Evolutionary conservation across 2,113 vertebrate species (phyloP).

Genomic region (Elephas maximus): DNA sequence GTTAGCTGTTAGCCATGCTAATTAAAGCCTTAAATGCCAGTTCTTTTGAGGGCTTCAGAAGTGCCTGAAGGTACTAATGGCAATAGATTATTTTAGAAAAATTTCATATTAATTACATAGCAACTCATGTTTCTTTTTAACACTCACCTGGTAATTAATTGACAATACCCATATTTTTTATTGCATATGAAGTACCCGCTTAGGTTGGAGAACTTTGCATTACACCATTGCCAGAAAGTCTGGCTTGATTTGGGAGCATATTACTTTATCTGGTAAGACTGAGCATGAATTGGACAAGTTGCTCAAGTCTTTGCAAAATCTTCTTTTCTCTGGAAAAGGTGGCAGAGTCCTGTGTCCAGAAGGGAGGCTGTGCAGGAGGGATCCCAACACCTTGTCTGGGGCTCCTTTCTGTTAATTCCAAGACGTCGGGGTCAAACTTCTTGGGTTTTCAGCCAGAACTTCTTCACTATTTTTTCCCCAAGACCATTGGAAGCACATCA

Average conservation of each 20-base stretch:
- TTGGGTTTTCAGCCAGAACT: neutral
- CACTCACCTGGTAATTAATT: conserved; percentile 83
- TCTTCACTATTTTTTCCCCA: neutral
- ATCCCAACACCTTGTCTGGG: neutral
- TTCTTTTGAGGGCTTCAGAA: conserved; percentile 62
- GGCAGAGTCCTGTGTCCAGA: neutral
- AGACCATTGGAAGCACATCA: neutral
- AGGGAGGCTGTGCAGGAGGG: no score
- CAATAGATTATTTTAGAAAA: conserved; percentile 78
- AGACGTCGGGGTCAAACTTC: rapidly evolving
- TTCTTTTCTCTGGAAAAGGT: neutral
- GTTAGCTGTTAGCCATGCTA: conserved; percentile 8
- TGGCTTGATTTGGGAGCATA: conserved; percentile 16
- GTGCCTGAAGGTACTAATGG: conserved; percentile 76
- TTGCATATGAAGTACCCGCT: conserved; percentile 82
- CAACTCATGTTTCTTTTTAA: conserved; percentile 80
- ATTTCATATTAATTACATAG: conserved; percentile 82
- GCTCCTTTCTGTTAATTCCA: neutral
- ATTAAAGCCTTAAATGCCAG: conserved; percentile 70
- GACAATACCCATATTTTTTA: conserved; percentile 82
- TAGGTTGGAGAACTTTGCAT: conserved; percentile 69
- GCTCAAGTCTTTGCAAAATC: no score
- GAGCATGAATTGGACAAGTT: no score
- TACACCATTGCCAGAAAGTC: conserved; percentile 77
- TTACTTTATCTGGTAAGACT: conserved; percentile 60